Evolutionary conservation across 2,888 invertebrate genomes (phyloP), one percentile per base, ranked within the genome.

Genomic region (Habroteleia sp.): DNA sequence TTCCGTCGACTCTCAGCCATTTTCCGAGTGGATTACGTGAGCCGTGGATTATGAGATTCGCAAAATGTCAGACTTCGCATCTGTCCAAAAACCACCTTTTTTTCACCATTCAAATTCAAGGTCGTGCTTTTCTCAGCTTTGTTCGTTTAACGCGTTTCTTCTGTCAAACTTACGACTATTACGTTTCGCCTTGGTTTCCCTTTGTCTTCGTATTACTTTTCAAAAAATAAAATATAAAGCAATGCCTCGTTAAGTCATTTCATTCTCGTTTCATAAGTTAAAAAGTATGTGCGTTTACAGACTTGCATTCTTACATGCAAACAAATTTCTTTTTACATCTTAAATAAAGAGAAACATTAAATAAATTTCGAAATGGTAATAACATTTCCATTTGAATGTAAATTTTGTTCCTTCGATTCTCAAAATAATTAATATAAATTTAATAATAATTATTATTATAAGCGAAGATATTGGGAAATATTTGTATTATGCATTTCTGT

Each of bases 1-100:
- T 73, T 66, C 63, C 54, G 39, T 31, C 46, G 50, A 52, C 63
- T 74, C 58, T 74, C 52, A 63, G 52, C 58, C 75, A 62, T 66
- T 71, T 72, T 56, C 66, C 66, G 62, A 75, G 66, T 75, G 71
- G 75, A 71, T 75, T 75, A 72, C 66, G 62, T 41, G 62, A 62
- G 54, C 37, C 56, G 48, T 25, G 75, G 65, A 75, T 75, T 75
- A 71, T 50, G 75, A 62, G 62, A 50, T 42, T 48, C 60, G 60
- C 58, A 46, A 71, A 65, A 71, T 52, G 56, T 56, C 63, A 69
- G 69, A 48, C 46, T 50, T 52, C 41, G 50, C 48, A 58, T 69
- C 50, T 50, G 50, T 41, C 39, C 56, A 17, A 35, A 69, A 74
- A 69, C 31, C 58, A 44, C 29, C 42, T 50, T 65, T 63, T n/a